phyloP scores from a whole-genome alignment of 2,113 vertebrate species.

The Raja brachyura region DNA sequence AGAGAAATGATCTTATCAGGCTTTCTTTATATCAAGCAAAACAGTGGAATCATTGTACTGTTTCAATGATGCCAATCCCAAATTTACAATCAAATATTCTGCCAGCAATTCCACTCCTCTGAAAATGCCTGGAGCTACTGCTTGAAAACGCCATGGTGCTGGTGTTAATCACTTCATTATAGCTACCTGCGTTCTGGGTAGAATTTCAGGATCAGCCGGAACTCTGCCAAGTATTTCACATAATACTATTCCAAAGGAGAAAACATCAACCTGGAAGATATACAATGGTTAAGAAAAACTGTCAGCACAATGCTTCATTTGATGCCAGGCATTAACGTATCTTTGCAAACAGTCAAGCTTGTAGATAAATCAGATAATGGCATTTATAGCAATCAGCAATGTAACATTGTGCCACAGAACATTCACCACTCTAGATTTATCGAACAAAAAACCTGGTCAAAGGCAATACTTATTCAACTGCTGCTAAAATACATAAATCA shows the following conservation, averaged over 20 bases:
- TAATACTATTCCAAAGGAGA: conserved; percentile 80
- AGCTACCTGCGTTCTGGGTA: conserved; percentile 72
- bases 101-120: neutral
- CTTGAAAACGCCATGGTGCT: neutral
- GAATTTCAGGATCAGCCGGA: conserved; percentile 74
- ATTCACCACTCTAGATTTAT: neutral
- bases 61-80: neutral
- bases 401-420: neutral
- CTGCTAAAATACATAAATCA: too few species aligned
- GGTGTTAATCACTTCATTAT: neutral
- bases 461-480: neutral
- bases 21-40: neutral
- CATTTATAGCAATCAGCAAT: neutral
- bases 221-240: conserved; percentile 78
- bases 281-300: neutral
- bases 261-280: conserved; percentile 71
- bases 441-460: neutral
- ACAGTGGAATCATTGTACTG: neutral
- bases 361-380: neutral
- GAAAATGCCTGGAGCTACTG: neutral
- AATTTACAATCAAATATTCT: neutral
- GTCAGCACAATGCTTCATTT: neutral
- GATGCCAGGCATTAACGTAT: neutral
- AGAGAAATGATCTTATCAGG: neutral
- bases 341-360: neutral